These are phyloP conservation scores for Hipposideros larvatus DNA, from an alignment of 2,797 vertebrate genomes.

Conservation along the genomic window DNA sequence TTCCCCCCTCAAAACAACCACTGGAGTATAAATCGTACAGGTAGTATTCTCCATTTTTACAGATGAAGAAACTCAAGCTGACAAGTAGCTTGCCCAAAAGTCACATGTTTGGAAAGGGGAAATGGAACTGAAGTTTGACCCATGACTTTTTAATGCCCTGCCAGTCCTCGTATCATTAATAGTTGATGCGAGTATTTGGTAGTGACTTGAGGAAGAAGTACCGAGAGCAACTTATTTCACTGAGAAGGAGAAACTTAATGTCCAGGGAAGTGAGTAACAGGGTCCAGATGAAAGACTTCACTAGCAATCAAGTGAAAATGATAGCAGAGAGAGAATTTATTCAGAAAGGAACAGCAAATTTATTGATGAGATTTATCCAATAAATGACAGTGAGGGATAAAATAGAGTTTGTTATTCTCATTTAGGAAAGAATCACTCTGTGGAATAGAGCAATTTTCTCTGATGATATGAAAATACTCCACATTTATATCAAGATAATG, in stretches of 20 bases:
- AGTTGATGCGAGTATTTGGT: background rate
- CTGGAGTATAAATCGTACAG: background rate
- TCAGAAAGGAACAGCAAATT: background rate
- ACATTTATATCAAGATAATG: background rate
- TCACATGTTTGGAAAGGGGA: background rate
- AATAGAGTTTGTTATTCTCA: conserved; percentile 35
- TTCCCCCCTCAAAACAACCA: background rate
- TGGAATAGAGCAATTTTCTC: conserved; percentile 50
- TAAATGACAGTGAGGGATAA: conserved; percentile 39
- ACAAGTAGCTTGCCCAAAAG: background rate
- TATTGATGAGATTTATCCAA: background rate
- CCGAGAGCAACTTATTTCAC: background rate
- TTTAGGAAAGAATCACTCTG: background rate
- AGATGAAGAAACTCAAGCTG: conserved; percentile 48
- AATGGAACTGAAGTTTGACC: background rate
- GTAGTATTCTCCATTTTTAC: background rate
- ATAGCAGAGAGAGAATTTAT: conserved; percentile 3
- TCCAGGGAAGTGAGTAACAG: background rate
- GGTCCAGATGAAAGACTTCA: background rate
- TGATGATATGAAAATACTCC: conserved; percentile 33
- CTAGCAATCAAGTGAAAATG: conserved; percentile 43
- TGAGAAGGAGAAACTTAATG: background rate
- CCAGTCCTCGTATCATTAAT: background rate
- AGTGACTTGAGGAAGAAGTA: background rate
- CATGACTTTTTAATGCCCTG: background rate